phyloP scores from a whole-genome alignment of 2,797 vertebrate genomes.

The Sebastes goodei region DNA sequence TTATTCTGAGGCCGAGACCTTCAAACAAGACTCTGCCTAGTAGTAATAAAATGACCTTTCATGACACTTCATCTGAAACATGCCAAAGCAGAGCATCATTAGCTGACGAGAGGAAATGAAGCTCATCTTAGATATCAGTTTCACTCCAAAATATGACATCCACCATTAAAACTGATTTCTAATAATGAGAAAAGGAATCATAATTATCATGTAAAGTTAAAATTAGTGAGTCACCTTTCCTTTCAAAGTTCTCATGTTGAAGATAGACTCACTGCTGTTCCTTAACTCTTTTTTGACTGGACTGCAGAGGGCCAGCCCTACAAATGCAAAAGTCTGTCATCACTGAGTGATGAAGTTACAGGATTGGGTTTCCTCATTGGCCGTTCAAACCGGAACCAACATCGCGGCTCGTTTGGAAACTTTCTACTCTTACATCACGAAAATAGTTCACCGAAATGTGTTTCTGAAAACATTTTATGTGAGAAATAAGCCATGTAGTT shows the following conservation, averaged over 20 bases:
- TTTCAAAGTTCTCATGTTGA: neutral
- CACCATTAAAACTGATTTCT: neutral
- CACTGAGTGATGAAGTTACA: no score
- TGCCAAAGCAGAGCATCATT: conserved; percentile 8
- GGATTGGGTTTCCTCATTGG: neutral
- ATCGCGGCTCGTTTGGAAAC: no score
- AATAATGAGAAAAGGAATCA: neutral
- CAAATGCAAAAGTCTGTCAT: no score
- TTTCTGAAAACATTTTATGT: no score
- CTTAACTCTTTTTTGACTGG: neutral
- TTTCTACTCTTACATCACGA: no score
- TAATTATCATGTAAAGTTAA: neutral
- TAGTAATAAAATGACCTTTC: neutral
- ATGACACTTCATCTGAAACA: conserved; percentile 8
- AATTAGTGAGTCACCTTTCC: neutral
- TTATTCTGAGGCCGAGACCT: neutral
- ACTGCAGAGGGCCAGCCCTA: no score
- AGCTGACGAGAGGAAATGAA: neutral
- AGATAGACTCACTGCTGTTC: neutral
- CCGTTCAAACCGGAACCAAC: no score
- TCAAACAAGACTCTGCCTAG: neutral
- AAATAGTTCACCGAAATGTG: no score
- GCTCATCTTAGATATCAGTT: neutral
- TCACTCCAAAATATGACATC: neutral
- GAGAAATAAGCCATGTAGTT: no score